Base-by-base conservation (phyloP, 2,888 invertebrate species). In the Crocallis elinguaria region DNA sequence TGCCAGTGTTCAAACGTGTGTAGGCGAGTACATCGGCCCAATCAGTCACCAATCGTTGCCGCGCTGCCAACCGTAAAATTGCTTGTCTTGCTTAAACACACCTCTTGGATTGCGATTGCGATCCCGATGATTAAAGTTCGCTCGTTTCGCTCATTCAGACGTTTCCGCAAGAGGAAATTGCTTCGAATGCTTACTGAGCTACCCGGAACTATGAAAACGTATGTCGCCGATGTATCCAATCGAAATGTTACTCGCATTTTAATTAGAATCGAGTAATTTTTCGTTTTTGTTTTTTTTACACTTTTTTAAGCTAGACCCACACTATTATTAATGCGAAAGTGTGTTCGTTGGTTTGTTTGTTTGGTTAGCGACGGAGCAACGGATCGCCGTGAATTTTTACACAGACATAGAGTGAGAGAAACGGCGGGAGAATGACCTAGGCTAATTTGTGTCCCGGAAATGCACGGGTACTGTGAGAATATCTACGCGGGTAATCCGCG, bases 81-180 rank as follows among this genome's bases (percentile, higher is more conserved):
- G 43, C 48, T 48, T 49, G 48, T 48, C 53, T 53, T 53, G 27
- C 48, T 52, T 45, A 53, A 44, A 48, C 42, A 56, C 50, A 39
- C 50, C 51, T 17, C 46, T 41, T 14, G 42, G 33, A 36, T 27
- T 49, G 25, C 38, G 41, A 51, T 48, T 48, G 57, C 48, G 51
- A 57, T 52, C 48, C n/a, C 37, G 45, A 52, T 52, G 49, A 51
- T 54, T 51, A 49, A 37, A 53, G 30, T 37, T 51, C 42, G 33
- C 33, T 41, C 50, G 53, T 55, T 38, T 39, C 42, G 42, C 33
- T 49, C 53, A 48, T 41, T 53, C 33, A 50, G 12, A 45, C 41
- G 50, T 50, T 57, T 54, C 50, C 52, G 50, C 14, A 8, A 0
- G 19, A 25, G 56, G 39, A 57, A 57, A 60, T 51, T 49, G 53